These are phyloP conservation scores for Myotis planiceps DNA, from an alignment of 2,797 vertebrate genomes.

Conservation along the genomic window DNA sequence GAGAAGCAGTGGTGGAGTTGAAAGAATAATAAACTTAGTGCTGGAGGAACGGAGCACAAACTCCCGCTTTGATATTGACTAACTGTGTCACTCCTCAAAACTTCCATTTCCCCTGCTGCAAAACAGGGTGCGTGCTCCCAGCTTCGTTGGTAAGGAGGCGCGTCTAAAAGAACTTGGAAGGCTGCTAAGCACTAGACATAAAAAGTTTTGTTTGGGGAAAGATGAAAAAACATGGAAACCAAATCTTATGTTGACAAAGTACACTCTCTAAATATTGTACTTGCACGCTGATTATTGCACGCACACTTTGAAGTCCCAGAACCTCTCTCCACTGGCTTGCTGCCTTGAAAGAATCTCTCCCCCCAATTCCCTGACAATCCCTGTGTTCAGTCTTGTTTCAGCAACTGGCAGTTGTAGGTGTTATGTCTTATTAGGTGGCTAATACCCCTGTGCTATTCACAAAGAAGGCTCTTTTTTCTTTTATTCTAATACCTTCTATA, in stretches of 20 bases:
- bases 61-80: constrained; percentile 56
- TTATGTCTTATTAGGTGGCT: not conserved
- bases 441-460: not conserved
- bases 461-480: not conserved
- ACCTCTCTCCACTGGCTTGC: not conserved
- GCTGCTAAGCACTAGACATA: not conserved
- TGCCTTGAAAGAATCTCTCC: not conserved
- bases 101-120: constrained; percentile 2
- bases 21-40: constrained; percentile 71
- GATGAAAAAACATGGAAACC: not conserved
- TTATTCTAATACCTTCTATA: not conserved
- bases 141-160: not conserved
- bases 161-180: not conserved
- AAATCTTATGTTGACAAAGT: not conserved
- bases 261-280: not conserved
- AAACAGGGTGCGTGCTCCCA: not conserved
- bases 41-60: constrained; percentile 57
- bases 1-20: constrained; percentile 52
- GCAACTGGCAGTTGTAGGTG: not conserved
- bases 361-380: not conserved
- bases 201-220: not conserved
- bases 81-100: constrained; percentile 9
- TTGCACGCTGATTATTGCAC: not conserved
- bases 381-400: not conserved
- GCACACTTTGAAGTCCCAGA: not conserved